These are phyloP conservation scores for Stictonetta naevosa DNA, from an alignment of 2,113 vertebrate species.

Conservation along the genomic window DNA sequence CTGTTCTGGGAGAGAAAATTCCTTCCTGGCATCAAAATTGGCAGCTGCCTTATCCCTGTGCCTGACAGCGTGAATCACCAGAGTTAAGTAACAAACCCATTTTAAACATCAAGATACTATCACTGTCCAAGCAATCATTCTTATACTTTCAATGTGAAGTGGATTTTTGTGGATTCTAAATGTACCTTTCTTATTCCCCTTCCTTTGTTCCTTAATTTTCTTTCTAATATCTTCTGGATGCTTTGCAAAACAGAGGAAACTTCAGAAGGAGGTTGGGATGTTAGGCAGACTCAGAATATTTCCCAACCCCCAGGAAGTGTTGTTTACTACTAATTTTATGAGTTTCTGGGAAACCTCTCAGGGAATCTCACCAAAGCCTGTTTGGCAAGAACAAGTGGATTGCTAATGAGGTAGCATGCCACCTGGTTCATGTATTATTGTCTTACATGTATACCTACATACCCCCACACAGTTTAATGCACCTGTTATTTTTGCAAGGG, in stretches of 20 bases:
- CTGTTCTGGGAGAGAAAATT: constrained; percentile 36
- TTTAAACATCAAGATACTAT: constrained; percentile 44
- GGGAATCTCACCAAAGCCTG: neutral
- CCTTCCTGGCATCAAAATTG: constrained; percentile 20
- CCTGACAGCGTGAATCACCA: constrained; percentile 68
- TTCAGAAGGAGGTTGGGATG: neutral
- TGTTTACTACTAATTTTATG: constrained; percentile 24
- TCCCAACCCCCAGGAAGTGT: neutral
- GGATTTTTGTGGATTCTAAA: neutral
- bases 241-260: neutral
- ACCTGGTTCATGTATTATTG: constrained; percentile 20
- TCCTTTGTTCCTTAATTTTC: neutral
- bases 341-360: constrained; percentile 22
- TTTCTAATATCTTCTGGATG: neutral
- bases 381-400: constrained; percentile 7
- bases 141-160: neutral
- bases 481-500: neutral
- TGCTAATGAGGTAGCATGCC: neutral
- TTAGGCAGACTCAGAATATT: neutral
- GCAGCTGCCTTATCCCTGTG: constrained; percentile 48
- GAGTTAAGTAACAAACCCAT: constrained; percentile 68
- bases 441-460: neutral
- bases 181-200: neutral
- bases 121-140: constrained; percentile 35
- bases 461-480: neutral